These are phyloP conservation scores for Polietes domitor DNA, from an alignment of 2,888 invertebrate genomes.

Conservation along the genomic window DNA sequence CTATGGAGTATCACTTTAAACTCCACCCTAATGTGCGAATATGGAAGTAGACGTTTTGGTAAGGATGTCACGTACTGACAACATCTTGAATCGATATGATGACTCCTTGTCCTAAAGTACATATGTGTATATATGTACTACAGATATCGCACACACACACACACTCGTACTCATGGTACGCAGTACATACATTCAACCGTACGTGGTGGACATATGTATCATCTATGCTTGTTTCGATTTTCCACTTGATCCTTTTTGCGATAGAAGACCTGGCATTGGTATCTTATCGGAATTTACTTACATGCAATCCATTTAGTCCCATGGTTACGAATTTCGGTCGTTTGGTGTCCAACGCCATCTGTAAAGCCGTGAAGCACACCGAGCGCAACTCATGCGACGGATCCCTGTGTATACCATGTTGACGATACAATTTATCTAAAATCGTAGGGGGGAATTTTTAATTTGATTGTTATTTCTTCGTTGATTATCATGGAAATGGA, in stretches of 20 bases:
- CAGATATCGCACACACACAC: not conserved
- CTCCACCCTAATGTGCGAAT: not conserved
- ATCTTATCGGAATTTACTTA: constrained; percentile 81
- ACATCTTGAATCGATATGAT: constrained; percentile 32
- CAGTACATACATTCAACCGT: not conserved
- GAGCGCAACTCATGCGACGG: constrained; percentile 92
- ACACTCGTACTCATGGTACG: not conserved
- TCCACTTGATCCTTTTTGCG: too few relatives aligned
- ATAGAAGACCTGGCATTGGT: not conserved
- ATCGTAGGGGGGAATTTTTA: constrained; percentile 7
- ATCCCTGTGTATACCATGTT: constrained; percentile 89
- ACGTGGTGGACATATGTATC: not conserved
- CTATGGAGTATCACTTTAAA: not conserved
- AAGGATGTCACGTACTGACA: constrained; percentile 30
- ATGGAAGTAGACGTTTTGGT: not conserved
- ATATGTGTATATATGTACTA: not conserved
- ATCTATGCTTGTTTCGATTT: not conserved
- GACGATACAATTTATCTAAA: constrained; percentile 89
- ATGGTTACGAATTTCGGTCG: constrained; percentile 91
- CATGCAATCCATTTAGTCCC: constrained; percentile 94
- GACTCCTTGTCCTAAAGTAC: constrained; percentile 11
- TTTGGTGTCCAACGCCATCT: constrained; percentile 93
- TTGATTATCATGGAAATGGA: not conserved
- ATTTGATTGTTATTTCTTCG: not conserved
- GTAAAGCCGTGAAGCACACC: constrained; percentile 91